Evolutionary conservation across 2,113 vertebrate species (phyloP).

Genomic region (Phalacrocorax pelagicus): DNA sequence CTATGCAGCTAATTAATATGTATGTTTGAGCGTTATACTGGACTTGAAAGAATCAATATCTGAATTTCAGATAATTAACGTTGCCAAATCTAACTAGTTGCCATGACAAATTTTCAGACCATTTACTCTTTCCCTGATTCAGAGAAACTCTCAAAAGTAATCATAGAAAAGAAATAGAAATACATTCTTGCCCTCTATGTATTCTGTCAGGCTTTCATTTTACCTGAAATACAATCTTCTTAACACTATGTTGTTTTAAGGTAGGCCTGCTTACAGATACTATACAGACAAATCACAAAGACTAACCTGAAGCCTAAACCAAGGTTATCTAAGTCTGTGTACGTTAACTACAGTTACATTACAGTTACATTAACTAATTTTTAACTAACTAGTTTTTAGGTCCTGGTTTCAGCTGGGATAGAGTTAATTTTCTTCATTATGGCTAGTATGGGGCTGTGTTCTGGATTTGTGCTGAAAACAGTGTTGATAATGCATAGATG

Average conservation of each 20-base stretch:
- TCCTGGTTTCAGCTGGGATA: too few relatives aligned
- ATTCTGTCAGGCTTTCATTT: neutral
- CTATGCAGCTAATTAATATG: neutral
- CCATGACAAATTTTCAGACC: neutral
- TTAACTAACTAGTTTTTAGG: too few relatives aligned
- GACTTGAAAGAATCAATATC: neutral
- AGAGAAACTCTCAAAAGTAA: neutral
- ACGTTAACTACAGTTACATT: neutral
- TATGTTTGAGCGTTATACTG: neutral
- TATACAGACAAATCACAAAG: neutral
- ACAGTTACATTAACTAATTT: too few relatives aligned
- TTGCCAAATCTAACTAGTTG: neutral
- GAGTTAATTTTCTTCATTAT: too few relatives aligned
- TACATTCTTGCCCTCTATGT: neutral
- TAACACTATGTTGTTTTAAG: neutral
- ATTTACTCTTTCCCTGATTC: neutral
- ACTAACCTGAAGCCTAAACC: neutral
- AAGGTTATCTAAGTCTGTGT: neutral
- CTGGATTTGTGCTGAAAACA: too few relatives aligned
- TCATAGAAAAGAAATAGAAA: neutral
- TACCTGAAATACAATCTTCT: neutral
- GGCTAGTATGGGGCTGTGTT: too few relatives aligned
- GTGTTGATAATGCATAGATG: too few relatives aligned
- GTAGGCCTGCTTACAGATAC: neutral
- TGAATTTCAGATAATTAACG: neutral